Evolutionary conservation across 2,797 vertebrate genomes (phyloP), one percentile per base, ranked within the genome.

Genomic region (Clarias fuscus): DNA sequence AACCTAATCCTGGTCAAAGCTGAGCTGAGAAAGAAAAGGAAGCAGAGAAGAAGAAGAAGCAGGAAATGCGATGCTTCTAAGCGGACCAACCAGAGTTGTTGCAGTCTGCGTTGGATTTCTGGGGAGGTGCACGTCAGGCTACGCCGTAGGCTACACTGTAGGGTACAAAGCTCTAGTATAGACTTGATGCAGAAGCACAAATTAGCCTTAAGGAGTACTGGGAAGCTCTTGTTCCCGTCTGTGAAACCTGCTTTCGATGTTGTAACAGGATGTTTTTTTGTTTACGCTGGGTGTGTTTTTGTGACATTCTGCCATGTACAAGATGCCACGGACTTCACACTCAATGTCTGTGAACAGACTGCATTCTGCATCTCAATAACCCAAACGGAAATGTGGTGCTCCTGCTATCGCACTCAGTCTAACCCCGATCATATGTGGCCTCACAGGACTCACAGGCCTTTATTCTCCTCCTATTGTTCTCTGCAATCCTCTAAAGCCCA

Each of bases 211-310:
- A 53, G 76, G 72, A 77, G 53, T 90, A 85, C 67, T 79, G 62
- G 79, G 83, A 89, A 86, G 84, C n/a, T 86, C 71, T 67, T 48
- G 40, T 22, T 58, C 85, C 79, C 83, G 84, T 82, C 81, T 8
- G 73, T 75, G 83, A 88, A 75, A 53, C 83, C 87, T 80, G 87
- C 88, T 89, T 92, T 93, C 92, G 90, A 93, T 94, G 93, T 92
- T 90, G 93, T 88, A 93, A 92, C 80, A 70, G 83, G n/a, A 83
- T 48, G 40, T 59, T 79, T 71, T 18, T 17, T 13, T 56, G 56
- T 62, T 20, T 70, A n/a, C 14, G 48, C 17, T 3, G 53, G 58
- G 72, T 81, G 86, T 88, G 87, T 91, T 85, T 90, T 48, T 86
- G 79, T 87, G 75, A 68, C 88, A 37, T 78, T 81, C 76, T n/a